These are phyloP conservation scores for Erebia palarica DNA, from an alignment of 2,888 invertebrate species.

Conservation along the genomic window DNA sequence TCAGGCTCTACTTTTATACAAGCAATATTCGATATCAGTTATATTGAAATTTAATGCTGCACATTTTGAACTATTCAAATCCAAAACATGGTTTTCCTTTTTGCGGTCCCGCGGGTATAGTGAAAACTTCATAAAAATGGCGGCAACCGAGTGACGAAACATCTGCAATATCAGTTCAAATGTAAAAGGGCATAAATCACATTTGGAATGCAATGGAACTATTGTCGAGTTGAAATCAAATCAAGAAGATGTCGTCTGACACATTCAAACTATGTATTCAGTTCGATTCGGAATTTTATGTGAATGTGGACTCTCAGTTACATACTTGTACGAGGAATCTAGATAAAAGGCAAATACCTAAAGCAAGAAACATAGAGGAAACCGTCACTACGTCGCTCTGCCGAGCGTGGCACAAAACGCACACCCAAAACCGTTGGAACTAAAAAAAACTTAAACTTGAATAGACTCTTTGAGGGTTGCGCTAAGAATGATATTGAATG, in stretches of 20 bases:
- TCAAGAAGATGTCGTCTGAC: conserved; percentile 11
- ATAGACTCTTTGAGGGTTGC: too few species aligned
- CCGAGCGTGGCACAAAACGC: too few species aligned
- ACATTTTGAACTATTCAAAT: conserved; percentile 37
- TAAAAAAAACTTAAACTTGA: too few species aligned
- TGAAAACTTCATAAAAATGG: conserved; percentile 57
- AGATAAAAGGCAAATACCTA: too few species aligned
- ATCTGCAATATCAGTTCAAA: conserved; percentile 63
- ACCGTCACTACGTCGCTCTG: too few species aligned
- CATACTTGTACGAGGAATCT: background rate
- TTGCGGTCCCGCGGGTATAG: conserved; percentile 35
- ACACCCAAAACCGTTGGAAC: too few species aligned
- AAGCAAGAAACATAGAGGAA: too few species aligned
- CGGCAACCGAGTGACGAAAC: conserved; percentile 55
- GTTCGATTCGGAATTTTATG: conserved; percentile 6
- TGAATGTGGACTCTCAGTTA: background rate
- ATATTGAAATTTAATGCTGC: conserved; percentile 37
- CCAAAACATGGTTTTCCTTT: conserved; percentile 40
- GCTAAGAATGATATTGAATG: too few species aligned
- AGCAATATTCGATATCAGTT: background rate
- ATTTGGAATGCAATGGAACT: conserved; percentile 63
- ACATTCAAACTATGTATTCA: conserved; percentile 8
- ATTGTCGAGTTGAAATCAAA: conserved; percentile 46
- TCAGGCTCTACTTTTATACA: background rate
- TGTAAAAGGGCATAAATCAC: conserved; percentile 66